Percentiles rank a stretch among this genome's conserved stretches.
These are phyloP conservation scores for Pomatorhinus ruficollis DNA, from an alignment of 2,113 vertebrate species.

Conservation along the genomic window DNA sequence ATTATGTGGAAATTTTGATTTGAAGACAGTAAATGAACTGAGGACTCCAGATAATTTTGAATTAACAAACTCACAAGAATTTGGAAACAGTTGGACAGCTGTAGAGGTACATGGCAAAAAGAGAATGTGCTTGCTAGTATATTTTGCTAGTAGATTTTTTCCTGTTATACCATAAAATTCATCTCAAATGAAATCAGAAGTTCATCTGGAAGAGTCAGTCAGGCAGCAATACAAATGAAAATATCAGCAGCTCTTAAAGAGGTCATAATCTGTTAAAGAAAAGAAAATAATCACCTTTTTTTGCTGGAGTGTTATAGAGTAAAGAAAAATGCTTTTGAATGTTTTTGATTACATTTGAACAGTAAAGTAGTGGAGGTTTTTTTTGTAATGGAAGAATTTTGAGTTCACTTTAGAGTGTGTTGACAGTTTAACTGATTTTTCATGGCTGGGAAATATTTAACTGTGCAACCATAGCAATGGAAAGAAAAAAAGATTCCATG, in stretches of 20 bases:
- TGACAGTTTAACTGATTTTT: neutral
- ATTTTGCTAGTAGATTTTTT: neutral
- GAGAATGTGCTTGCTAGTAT: neutral
- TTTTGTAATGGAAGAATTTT: neutral
- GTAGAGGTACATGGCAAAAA: constrained; percentile 76
- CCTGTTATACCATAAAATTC: neutral
- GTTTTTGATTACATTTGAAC: neutral
- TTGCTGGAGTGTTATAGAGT: neutral
- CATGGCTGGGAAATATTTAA: neutral
- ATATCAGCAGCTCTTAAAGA: neutral
- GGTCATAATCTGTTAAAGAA: neutral
- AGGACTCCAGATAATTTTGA: constrained; percentile 92
- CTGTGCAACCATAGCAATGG: neutral
- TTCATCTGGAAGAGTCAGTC: neutral
- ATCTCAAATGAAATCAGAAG: neutral
- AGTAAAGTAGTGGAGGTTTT: neutral
- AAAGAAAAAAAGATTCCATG: neutral
- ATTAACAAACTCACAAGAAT: constrained; percentile 89
- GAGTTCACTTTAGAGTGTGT: neutral
- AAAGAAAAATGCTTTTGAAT: neutral
- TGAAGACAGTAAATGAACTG: constrained; percentile 94
- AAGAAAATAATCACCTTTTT: neutral
- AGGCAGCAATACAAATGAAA: neutral
- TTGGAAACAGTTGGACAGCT: constrained; percentile 92
- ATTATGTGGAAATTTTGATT: constrained; percentile 95